Percentiles rank a stretch among this genome's conserved stretches.
These are phyloP conservation scores for Oncorhynchus keta DNA, from an alignment of 2,113 vertebrate genomes.

Conservation along the genomic window DNA sequence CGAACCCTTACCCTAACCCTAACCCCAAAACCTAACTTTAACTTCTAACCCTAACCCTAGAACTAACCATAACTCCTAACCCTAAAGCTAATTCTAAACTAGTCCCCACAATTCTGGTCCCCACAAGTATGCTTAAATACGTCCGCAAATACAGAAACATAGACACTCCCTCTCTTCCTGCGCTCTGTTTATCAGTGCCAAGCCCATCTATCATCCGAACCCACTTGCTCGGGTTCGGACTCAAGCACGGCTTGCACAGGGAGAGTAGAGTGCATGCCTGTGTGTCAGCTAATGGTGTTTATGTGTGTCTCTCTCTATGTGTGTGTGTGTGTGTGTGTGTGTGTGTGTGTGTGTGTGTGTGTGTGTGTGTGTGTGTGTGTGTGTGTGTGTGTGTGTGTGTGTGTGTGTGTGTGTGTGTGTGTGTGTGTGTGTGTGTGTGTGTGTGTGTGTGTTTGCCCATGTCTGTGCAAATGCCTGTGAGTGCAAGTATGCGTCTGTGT, in stretches of 20 bases:
- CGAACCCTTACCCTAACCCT: no score
- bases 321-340: constrained; percentile 15
- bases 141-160: not conserved
- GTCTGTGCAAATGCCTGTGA: not conserved
- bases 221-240: not conserved
- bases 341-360: not conserved
- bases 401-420: not conserved
- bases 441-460: not conserved
- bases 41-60: no score
- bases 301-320: not conserved
- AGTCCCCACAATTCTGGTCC: no score
- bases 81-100: no score
- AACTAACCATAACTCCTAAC: no score
- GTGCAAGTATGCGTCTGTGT: not conserved
- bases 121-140: no score
- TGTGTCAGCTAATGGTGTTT: not conserved
- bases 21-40: no score
- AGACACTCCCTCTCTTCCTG: not conserved
- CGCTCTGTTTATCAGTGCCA: no score
- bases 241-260: constrained; percentile 41
- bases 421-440: not conserved
- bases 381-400: no score
- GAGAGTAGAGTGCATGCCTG: constrained; percentile 14
- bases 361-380: constrained; percentile 17
- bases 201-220: constrained; percentile 52